Percentiles rank a stretch among this genome's conserved stretches.
Evolutionary conservation across 2,113 vertebrate species (phyloP).

Genomic region (Lipophrys pholis): DNA sequence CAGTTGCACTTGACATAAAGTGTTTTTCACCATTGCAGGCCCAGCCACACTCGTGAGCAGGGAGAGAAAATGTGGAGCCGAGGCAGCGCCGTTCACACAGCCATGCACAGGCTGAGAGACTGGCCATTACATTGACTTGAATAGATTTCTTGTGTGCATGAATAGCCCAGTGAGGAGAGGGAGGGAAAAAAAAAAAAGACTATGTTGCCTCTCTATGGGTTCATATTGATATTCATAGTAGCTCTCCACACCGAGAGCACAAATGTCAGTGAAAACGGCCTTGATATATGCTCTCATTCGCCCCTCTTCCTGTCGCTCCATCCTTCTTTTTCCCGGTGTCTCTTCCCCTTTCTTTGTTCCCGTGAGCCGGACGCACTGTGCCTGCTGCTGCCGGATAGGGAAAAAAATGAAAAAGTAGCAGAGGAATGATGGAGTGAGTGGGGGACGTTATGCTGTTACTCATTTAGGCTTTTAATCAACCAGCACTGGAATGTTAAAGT

Average conservation of each 20-base stretch:
- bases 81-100: constrained; percentile 67
- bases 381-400: constrained; percentile 58
- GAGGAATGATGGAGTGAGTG: constrained; percentile 66
- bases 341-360: constrained; percentile 74
- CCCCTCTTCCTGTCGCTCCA: constrained; percentile 78
- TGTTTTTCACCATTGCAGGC: constrained; percentile 70
- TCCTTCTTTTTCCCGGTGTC: constrained; percentile 70
- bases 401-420: constrained; percentile 16
- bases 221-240: constrained; percentile 82
- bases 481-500: constrained; percentile 56
- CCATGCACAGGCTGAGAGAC: constrained; percentile 62
- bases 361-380: constrained; percentile 56
- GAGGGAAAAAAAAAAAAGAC: constrained; percentile 43
- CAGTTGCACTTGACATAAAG: constrained; percentile 77
- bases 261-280: constrained; percentile 77
- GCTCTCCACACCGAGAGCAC: constrained; percentile 75
- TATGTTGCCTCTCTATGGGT: constrained; percentile 73
- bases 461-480: constrained; percentile 75
- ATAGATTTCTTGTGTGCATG: constrained; percentile 78
- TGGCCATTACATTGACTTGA: constrained; percentile 78
- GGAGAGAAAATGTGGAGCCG: constrained; percentile 49
- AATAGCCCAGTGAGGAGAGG: constrained; percentile 68
- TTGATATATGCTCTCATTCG: constrained; percentile 79
- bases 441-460: constrained; percentile 64
- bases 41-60: constrained; percentile 49